These are phyloP conservation scores for Xylota segnis DNA, from an alignment of 2,888 invertebrate species.

Conservation along the genomic window DNA sequence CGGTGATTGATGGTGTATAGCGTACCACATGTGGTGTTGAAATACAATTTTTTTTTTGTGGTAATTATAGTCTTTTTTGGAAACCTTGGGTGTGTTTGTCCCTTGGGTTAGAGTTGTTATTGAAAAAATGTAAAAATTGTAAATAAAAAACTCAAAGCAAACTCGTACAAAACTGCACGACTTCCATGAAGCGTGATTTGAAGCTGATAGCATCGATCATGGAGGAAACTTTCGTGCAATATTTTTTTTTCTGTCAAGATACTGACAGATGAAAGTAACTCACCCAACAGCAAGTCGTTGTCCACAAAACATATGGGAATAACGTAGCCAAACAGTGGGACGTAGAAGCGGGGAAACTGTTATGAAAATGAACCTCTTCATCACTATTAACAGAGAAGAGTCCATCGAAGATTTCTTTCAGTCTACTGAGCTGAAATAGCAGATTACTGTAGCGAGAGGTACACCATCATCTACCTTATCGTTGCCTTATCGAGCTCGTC, in stretches of 20 bases:
- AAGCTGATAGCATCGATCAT: not conserved
- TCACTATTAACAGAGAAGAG: too few relatives aligned
- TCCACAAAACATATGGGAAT: too few relatives aligned
- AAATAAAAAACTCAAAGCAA: not conserved
- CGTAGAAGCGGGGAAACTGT: too few relatives aligned
- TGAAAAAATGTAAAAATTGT: not conserved
- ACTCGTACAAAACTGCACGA: not conserved
- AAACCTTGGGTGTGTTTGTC: conserved; percentile 6
- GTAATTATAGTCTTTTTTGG: not conserved
- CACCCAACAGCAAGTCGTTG: too few relatives aligned
- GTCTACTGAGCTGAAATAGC: too few relatives aligned
- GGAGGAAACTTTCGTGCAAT: not conserved
- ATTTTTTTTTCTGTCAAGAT: not conserved
- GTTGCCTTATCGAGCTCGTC: too few relatives aligned
- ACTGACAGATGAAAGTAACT: too few relatives aligned
- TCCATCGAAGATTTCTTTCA: too few relatives aligned
- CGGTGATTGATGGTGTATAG: not conserved
- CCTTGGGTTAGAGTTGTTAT: conserved; percentile 1
- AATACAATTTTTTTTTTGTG: not conserved
- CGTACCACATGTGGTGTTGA: not conserved
- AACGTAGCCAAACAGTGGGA: too few relatives aligned
- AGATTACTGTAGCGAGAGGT: too few relatives aligned
- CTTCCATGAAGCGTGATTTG: not conserved
- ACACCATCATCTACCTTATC: too few relatives aligned
- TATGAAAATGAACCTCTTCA: too few relatives aligned